These are phyloP conservation scores for Leptogaster cylindrica DNA, from an alignment of 2,888 invertebrate species.

Conservation along the genomic window DNA sequence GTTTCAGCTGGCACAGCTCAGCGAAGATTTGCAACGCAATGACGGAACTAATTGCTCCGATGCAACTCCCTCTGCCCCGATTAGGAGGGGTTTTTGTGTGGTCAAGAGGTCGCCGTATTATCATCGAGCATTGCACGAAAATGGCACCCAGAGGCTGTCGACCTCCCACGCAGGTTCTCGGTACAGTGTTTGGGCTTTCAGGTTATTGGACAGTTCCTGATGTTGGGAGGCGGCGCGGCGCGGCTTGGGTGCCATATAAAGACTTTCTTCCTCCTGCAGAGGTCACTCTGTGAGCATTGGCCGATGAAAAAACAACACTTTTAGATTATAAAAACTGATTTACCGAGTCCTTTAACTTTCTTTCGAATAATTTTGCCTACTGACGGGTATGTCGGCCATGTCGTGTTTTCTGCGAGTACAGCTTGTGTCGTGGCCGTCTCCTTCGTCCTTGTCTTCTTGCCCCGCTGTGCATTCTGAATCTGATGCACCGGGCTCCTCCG, in stretches of 20 bases:
- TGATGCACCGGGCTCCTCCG: constrained; percentile 2
- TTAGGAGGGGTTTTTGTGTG: background rate
- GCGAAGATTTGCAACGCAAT: background rate
- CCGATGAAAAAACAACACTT: background rate
- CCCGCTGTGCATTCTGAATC: background rate
- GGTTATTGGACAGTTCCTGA: too few species aligned
- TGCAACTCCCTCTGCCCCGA: background rate
- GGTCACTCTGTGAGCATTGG: background rate
- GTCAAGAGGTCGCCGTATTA: background rate
- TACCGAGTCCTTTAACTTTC: constrained; percentile 13
- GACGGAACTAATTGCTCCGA: constrained; percentile 9
- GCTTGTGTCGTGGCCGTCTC: background rate
- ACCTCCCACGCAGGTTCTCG: too few species aligned
- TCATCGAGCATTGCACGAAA: too few species aligned
- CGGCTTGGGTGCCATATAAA: too few species aligned
- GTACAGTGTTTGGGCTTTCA: too few species aligned
- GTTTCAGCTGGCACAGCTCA: too few species aligned
- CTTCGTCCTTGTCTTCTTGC: too few species aligned
- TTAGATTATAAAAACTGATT: constrained; percentile 11
- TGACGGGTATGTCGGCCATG: background rate
- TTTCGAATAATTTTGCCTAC: background rate
- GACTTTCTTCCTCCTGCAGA: constrained; percentile 11
- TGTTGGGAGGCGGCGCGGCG: too few species aligned
- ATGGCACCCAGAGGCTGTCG: too few species aligned
- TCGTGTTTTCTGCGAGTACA: background rate